Evolutionary conservation across 2,113 vertebrate species (phyloP).

Genomic region (Tetraodon nigroviridis): DNA sequence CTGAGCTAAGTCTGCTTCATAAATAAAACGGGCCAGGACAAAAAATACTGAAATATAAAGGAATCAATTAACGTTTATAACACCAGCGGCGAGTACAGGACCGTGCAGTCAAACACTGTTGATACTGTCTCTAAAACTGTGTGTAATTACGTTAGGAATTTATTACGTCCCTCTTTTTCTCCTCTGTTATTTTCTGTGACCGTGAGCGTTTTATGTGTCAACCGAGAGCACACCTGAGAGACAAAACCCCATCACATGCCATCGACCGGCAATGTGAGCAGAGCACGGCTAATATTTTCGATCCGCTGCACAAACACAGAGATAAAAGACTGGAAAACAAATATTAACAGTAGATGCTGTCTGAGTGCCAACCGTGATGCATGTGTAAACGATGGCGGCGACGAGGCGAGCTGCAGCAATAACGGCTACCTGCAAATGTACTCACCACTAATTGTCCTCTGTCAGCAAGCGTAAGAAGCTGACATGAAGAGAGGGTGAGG

Average conservation of each 20-base stretch:
- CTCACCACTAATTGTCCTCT: conserved; percentile 55
- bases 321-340: conserved; percentile 52
- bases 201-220: neutral
- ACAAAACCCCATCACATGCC: neutral
- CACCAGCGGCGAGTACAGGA: too few relatives aligned
- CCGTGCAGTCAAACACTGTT: too few relatives aligned
- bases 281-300: conserved; percentile 10
- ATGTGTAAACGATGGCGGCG: conserved; percentile 48
- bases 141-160: too few relatives aligned
- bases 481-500: conserved; percentile 52
- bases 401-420: conserved; percentile 38
- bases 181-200: neutral
- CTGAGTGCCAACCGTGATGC: conserved; percentile 41
- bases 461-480: conserved; percentile 45
- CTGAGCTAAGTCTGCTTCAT: conserved; percentile 35
- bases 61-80: too few relatives aligned
- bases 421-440: conserved; percentile 44
- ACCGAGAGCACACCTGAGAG: neutral
- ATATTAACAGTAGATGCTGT: conserved; percentile 42
- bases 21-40: neutral
- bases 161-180: too few relatives aligned
- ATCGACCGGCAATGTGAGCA: conserved; percentile 26
- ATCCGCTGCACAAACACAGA: conserved; percentile 29
- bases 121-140: too few relatives aligned
- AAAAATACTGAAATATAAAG: too few relatives aligned